Evolutionary conservation across 2,113 vertebrate genomes (phyloP), one percentile per base, ranked within the genome.

Genomic region (Thomomys bottae): DNA sequence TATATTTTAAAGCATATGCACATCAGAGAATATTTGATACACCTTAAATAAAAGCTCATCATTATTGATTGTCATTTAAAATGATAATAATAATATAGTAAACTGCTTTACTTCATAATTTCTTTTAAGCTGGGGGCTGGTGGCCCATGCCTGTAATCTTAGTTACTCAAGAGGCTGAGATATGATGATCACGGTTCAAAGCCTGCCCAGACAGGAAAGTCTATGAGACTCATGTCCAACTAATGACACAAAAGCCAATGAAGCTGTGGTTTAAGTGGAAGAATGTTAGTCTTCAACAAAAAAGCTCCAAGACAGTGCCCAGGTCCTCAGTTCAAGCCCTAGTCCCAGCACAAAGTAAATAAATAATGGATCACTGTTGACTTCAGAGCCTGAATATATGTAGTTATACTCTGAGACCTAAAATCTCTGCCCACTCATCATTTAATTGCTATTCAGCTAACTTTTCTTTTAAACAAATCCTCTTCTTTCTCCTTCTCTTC

Each of bases 1-100:
- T 95, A 63, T 92, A 94, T 96, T 89, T 94, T 93, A 92, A 95
- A 97, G 76, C 23, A 83, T 14, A 87, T 72, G 90, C 88, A 95
- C 63, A 96, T 91, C 64, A 94, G 68, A 94, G 80, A 94, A 87
- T 92, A 92, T 76, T 68, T 95, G 80, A 94, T 93, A 94, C 30
- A 45, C 67, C 64, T 95, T 84, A 89, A 90, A 90, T 89, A 87
- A 89, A 94, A 95, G 63, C 88, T 86, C 85, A 82, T 81, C 86
- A 95, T 90, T 94, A 95, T 73, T 83, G 45, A 45, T 72, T 93
- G 86, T 92, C 84, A 93, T 94, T 92, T 88, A 23, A 89, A 93
- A 77, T 83, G 42, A 94, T 73, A 54, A 82, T 89, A 81, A 90
- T 57, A 79, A 87, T n/a, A 95, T 18, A 85, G 78, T 64, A 95